Conservation (phyloP, 2,888 invertebrate species). For the Apocheima hispidaria region DNA sequence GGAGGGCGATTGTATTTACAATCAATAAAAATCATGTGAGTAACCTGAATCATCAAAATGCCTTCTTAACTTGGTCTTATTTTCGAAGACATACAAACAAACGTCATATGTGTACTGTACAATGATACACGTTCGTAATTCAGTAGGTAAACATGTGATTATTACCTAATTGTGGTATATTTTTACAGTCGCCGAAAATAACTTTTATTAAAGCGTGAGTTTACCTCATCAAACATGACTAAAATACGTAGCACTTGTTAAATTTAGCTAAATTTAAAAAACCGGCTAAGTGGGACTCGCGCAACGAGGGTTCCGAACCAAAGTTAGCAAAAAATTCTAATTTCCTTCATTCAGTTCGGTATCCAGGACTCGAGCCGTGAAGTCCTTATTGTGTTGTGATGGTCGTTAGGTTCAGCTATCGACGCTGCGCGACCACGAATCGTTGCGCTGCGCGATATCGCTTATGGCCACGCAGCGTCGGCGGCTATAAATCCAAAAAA, state of each 20-base stretch:
- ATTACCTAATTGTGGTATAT: conserved; percentile 13
- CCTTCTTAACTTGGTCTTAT: conserved; percentile 10
- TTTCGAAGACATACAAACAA: conserved; percentile 11
- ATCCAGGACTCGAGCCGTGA: too few species aligned
- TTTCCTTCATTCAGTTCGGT: too few species aligned
- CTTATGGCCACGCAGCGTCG: too few species aligned
- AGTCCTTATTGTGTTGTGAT: too few species aligned
- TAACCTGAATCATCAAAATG: not conserved
- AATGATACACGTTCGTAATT: conserved; percentile 5
- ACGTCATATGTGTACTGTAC: conserved; percentile 4
- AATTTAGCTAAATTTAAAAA: conserved; percentile 13
- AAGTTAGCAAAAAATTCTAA: too few species aligned
- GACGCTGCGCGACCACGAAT: too few species aligned
- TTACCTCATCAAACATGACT: conserved; percentile 21
- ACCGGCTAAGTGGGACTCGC: not conserved
- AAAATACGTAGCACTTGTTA: conserved; percentile 13
- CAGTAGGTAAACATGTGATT: conserved; percentile 26
- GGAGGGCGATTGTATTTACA: conserved; percentile 7
- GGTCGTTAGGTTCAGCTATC: too few species aligned
- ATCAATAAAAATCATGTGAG: conserved; percentile 19
- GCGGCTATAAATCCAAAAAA: too few species aligned
- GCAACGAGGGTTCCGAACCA: too few species aligned
- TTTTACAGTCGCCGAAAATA: conserved; percentile 23
- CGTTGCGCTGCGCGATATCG: too few species aligned
- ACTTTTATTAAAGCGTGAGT: conserved; percentile 23